Conservation (phyloP, 2,888 invertebrate species). For the Thyatira batis region DNA sequence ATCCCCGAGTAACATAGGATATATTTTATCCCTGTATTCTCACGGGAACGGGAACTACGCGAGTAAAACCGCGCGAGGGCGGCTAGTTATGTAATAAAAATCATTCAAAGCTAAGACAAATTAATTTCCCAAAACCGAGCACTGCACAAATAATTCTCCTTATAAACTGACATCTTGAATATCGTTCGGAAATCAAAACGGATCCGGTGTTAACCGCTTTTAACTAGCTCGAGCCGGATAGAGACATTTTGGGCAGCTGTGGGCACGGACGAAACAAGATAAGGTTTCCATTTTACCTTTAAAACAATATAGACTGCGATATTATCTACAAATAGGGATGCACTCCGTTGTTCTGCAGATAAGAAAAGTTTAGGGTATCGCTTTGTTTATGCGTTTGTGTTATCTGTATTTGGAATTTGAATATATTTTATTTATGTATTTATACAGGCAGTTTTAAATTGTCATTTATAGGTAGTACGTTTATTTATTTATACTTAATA, state of each 20-base stretch:
- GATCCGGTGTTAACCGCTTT: slow-evolving; percentile 20
- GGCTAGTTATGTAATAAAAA: background rate
- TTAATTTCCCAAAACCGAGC: too few relatives aligned
- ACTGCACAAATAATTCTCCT: too few relatives aligned
- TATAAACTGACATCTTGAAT: slow-evolving; percentile 3
- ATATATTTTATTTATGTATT: too few relatives aligned
- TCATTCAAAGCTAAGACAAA: too few relatives aligned
- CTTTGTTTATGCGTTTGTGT: background rate
- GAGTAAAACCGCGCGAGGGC: too few relatives aligned
- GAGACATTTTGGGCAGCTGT: slow-evolving; percentile 22
- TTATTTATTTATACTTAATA: too few relatives aligned
- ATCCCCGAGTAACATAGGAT: too few relatives aligned
- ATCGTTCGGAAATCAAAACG: background rate
- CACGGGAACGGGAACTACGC: too few relatives aligned
- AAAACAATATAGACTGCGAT: background rate
- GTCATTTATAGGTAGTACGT: too few relatives aligned
- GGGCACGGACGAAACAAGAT: slow-evolving; percentile 24
- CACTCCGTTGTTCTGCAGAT: background rate
- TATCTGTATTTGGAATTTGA: too few relatives aligned
- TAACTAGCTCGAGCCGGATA: slow-evolving; percentile 10
- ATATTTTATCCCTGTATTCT: too few relatives aligned
- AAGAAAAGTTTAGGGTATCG: background rate
- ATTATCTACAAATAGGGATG: background rate
- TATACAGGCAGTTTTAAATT: too few relatives aligned
- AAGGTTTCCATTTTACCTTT: slow-evolving; percentile 4